Conservation (phyloP, 2,797 vertebrate species). For the Xenentodon cancila region DNA sequence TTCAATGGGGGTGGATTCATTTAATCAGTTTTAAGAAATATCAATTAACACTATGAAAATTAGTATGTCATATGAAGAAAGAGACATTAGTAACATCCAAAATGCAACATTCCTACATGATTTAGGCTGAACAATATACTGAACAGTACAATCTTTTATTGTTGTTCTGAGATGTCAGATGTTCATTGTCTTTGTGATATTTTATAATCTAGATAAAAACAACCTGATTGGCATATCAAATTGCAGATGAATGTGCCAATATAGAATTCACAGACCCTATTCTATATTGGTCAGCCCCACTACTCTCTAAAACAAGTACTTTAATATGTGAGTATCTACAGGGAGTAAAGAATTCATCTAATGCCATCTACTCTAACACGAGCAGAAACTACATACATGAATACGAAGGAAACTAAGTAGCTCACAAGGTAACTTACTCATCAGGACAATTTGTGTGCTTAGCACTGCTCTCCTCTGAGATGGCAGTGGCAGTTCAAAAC, state of each 20-base stretch:
- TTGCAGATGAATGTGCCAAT: no score
- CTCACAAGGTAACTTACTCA: constrained; percentile 79
- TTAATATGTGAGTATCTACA: background rate
- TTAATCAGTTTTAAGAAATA: background rate
- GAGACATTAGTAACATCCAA: background rate
- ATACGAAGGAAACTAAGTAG: constrained; percentile 30
- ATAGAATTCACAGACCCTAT: no score
- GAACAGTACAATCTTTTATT: background rate
- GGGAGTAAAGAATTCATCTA: background rate
- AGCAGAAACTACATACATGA: constrained; percentile 32
- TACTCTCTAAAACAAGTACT: constrained; percentile 1
- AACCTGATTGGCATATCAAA: no score
- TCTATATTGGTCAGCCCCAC: constrained; percentile 22
- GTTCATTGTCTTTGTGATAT: no score
- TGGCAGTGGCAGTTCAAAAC: constrained; percentile 75
- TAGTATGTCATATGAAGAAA: background rate
- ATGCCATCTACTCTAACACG: constrained; percentile 46
- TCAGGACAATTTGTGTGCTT: constrained; percentile 82
- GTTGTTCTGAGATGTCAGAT: no score
- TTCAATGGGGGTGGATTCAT: background rate
- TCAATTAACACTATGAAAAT: background rate
- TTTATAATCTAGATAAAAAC: no score
- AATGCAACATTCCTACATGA: no score
- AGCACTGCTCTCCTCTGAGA: constrained; percentile 88
- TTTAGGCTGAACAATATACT: constrained; percentile 25